phyloP scores from a whole-genome alignment of 1,140 invertebrate genomes.

The Drosophila dunni region DNA sequence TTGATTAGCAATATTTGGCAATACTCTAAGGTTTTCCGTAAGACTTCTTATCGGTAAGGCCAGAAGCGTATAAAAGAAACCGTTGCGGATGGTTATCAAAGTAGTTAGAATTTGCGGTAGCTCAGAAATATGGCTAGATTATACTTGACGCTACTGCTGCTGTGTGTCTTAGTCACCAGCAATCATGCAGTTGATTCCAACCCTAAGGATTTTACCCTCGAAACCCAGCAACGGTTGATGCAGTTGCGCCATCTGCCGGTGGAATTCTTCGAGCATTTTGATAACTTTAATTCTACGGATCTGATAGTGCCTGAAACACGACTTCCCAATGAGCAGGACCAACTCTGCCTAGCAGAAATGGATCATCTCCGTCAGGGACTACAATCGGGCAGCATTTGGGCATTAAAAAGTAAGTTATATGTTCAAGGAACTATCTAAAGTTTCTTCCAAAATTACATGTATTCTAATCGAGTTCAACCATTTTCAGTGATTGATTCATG shows the following conservation, averaged over 20 bases:
- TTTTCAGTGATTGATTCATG: constrained; percentile 31
- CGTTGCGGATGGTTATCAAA: not conserved
- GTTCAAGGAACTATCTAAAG: not conserved
- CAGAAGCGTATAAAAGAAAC: constrained; percentile 15
- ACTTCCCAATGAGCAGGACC: constrained; percentile 32
- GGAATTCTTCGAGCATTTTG: constrained; percentile 43
- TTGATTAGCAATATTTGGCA: not conserved
- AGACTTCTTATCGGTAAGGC: not conserved
- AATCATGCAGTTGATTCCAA: not conserved
- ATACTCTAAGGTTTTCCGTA: not conserved
- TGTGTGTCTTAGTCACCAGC: constrained; percentile 4
- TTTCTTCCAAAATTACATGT: not conserved
- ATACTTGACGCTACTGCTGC: constrained; percentile 1
- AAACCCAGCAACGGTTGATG: constrained; percentile 28
- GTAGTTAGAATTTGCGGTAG: not conserved
- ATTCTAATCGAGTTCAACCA: not conserved
- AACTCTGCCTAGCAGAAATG: constrained; percentile 48
- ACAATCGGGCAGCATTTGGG: constrained; percentile 36
- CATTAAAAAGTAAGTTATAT: constrained; percentile 50
- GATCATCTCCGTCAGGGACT: constrained; percentile 24
- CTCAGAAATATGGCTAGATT: constrained; percentile 3
- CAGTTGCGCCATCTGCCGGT: constrained; percentile 43
- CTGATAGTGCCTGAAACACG: not conserved
- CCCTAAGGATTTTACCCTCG: not conserved
- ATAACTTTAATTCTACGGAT: constrained; percentile 37